Conservation (phyloP, 1,140 invertebrate species). For the Helicoverpa zea region DNA sequence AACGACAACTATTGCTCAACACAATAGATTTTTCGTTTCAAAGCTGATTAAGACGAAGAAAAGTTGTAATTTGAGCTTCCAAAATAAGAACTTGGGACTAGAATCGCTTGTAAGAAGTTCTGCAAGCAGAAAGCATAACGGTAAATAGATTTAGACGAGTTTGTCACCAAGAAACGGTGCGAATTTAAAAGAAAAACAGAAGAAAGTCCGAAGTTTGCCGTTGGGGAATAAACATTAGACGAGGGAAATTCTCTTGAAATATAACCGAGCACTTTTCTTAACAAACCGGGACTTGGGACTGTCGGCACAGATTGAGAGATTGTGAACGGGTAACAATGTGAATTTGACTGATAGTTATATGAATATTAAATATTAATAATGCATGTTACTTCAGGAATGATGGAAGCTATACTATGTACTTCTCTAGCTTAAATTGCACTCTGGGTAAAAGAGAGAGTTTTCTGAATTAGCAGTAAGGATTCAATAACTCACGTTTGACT, state of each 20-base stretch:
- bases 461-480: too few species aligned
- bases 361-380: too few species aligned
- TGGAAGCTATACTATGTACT: too few species aligned
- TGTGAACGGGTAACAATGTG: background rate
- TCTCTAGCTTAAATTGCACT: too few species aligned
- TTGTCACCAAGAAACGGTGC: background rate
- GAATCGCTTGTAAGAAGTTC: background rate
- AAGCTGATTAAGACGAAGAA: background rate
- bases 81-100: background rate
- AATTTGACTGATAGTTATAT: background rate
- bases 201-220: background rate
- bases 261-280: slow-evolving; percentile 7
- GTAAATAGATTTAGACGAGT: background rate
- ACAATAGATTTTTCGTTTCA: background rate
- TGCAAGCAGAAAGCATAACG: background rate
- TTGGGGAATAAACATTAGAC: background rate
- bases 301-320: background rate
- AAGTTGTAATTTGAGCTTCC: background rate
- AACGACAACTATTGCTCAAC: background rate
- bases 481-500: too few species aligned
- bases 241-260: background rate
- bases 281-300: background rate
- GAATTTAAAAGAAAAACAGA: slow-evolving; percentile 3
- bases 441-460: too few species aligned
- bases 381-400: too few species aligned